These are phyloP conservation scores for Atethmia centrago DNA, from an alignment of 2,888 invertebrate genomes.

Conservation along the genomic window DNA sequence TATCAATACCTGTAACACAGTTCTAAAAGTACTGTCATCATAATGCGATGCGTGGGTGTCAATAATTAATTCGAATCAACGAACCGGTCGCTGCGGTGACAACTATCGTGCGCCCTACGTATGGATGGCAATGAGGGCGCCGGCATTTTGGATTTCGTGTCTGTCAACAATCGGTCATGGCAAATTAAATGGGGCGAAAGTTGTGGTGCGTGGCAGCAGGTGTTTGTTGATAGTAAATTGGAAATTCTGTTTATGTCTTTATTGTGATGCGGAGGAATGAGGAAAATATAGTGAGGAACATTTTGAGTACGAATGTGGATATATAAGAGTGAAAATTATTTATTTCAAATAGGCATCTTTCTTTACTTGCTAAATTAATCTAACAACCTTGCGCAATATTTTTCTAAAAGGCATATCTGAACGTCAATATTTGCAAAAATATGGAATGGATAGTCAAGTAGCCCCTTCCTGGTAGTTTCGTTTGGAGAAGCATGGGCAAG, in stretches of 20 bases:
- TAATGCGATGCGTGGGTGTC: constrained; percentile 37
- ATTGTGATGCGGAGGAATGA: neutral
- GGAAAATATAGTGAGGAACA: neutral
- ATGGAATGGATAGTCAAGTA: no score
- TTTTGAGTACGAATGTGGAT: neutral
- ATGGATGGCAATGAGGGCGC: constrained; percentile 23
- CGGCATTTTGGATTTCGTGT: constrained; percentile 43
- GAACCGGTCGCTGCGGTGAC: constrained; percentile 58
- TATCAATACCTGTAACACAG: neutral
- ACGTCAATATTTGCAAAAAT: no score
- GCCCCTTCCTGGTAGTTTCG: no score
- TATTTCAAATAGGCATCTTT: no score
- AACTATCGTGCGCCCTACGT: constrained; percentile 33
- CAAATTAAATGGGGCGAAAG: constrained; percentile 41
- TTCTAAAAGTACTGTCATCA: constrained; percentile 39
- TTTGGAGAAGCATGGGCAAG: no score
- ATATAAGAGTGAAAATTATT: no score
- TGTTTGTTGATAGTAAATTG: neutral
- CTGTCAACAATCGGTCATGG: constrained; percentile 39
- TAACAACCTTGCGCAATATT: no score
- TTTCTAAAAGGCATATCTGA: no score
- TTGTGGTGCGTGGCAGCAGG: constrained; percentile 13
- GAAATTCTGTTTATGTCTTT: neutral
- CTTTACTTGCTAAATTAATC: no score
- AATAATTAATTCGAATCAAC: constrained; percentile 67